phyloP scores from a whole-genome alignment of 2,888 invertebrate species.

The Megalurothrips usitatus region DNA sequence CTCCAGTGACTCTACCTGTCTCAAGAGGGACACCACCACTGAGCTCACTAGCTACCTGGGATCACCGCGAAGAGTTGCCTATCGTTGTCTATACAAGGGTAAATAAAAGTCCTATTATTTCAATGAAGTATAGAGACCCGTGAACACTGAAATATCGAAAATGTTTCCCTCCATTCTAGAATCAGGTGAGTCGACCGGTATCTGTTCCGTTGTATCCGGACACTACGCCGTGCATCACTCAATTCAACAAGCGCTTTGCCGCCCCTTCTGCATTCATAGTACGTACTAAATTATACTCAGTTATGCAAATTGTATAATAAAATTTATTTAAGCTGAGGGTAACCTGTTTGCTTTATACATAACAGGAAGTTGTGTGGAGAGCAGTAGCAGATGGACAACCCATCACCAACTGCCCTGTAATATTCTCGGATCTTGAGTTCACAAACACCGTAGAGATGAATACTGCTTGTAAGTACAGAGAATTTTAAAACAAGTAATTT shows the following conservation, averaged over 20 bases:
- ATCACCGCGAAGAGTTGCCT: slow-evolving; percentile 55
- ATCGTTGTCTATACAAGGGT: slow-evolving; percentile 34
- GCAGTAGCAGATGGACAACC: neutral
- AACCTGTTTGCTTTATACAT: too few relatives aligned
- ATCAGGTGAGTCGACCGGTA: neutral
- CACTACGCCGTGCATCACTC: neutral
- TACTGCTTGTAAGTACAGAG: too few relatives aligned
- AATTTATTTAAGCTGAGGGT: too few relatives aligned
- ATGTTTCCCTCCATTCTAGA: neutral
- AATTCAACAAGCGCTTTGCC: neutral
- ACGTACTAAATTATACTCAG: too few relatives aligned
- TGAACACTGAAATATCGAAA: too few relatives aligned
- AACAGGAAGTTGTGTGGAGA: neutral
- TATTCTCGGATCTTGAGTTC: neutral
- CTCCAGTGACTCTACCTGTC: slow-evolving; percentile 52
- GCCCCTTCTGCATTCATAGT: neutral
- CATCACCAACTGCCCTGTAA: neutral
- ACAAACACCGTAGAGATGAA: neutral
- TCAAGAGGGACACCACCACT: slow-evolving; percentile 54
- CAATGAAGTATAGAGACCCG: too few relatives aligned
- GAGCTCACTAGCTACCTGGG: slow-evolving; percentile 54
- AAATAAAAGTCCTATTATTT: neutral
- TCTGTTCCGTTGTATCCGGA: neutral
- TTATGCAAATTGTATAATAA: too few relatives aligned
- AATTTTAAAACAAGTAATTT: too few relatives aligned